A percentile compares a stretch with the other conserved stretches of the same genome.
These are phyloP conservation scores for Panzeria rudis DNA, from an alignment of 2,888 invertebrate species.

Conservation along the genomic window DNA sequence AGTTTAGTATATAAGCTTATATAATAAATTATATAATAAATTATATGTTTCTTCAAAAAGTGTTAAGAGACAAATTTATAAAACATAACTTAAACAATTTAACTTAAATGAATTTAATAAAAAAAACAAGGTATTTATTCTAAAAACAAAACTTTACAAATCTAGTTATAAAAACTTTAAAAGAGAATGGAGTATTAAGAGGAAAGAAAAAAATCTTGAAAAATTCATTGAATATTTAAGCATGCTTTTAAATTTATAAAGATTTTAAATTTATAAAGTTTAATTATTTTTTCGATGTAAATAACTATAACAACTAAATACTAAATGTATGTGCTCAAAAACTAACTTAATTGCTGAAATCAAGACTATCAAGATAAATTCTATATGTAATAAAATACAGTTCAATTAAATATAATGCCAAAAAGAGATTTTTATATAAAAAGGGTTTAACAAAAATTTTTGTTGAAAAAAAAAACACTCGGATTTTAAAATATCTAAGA, in stretches of 20 bases:
- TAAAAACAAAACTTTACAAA: slow-evolving; percentile 26
- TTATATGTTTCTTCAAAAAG: slow-evolving; percentile 11
- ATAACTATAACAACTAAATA: not conserved
- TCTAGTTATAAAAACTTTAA: not conserved
- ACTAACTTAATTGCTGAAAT: slow-evolving; percentile 50
- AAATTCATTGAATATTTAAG: not conserved
- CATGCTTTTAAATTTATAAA: no score
- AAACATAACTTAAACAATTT: not conserved
- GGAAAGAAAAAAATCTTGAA: not conserved
- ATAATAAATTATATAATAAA: not conserved
- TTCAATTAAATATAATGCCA: slow-evolving; percentile 6
- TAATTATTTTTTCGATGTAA: not conserved
- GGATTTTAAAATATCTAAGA: no score
- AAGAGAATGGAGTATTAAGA: not conserved
- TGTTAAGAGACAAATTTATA: not conserved
- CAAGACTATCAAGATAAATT: slow-evolving; percentile 49
- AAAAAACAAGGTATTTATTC: not conserved
- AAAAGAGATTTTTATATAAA: no score
- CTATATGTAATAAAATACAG: not conserved
- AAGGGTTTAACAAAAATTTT: no score
- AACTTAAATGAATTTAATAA: not conserved
- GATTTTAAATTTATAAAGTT: not conserved
- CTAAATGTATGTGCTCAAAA: not conserved
- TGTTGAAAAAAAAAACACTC: no score
- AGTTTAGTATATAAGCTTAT: slow-evolving; percentile 20